These are phyloP conservation scores for Atractosteus spatula DNA, from an alignment of 2,113 vertebrate genomes.

Conservation along the genomic window DNA sequence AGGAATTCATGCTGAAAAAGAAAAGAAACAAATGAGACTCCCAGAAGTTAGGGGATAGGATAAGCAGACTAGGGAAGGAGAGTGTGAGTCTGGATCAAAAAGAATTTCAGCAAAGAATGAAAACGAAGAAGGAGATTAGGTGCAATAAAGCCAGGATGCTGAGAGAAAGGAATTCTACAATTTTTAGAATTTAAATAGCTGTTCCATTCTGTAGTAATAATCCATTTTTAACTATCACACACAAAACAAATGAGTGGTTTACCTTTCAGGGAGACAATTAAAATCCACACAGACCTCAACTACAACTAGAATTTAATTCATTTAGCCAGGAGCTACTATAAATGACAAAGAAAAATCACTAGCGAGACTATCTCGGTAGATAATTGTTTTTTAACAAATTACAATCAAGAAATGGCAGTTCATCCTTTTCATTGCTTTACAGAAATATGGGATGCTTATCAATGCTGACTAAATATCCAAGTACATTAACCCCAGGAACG, in stretches of 20 bases:
- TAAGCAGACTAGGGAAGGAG: no score
- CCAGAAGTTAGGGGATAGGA: no score
- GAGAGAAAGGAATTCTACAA: no score
- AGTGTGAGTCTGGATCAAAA: no score
- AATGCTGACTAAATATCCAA: slow-evolving; percentile 7
- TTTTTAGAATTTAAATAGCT: no score
- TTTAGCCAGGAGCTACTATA: slow-evolving; percentile 1
- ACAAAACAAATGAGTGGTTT: neutral
- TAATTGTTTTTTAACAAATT: slow-evolving; percentile 15
- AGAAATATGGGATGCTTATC: slow-evolving; percentile 16
- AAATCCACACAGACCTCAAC: neutral
- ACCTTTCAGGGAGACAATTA: slow-evolving; percentile 4
- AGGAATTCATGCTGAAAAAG: neutral
- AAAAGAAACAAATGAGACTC: no score
- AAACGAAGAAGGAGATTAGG: no score
- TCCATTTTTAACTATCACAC: no score
- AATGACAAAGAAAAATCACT: neutral
- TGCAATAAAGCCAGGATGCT: no score
- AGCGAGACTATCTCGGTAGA: neutral
- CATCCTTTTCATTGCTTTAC: neutral
- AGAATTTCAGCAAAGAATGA: no score
- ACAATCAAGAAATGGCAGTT: neutral
- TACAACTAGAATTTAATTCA: slow-evolving; percentile 2
- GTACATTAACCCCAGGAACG: slow-evolving; percentile 49
- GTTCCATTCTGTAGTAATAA: no score